A percentile compares a stretch with the other conserved stretches of the same genome.
Conservation (phyloP, 2,888 invertebrate species). For the Lamellibrachia columna region DNA sequence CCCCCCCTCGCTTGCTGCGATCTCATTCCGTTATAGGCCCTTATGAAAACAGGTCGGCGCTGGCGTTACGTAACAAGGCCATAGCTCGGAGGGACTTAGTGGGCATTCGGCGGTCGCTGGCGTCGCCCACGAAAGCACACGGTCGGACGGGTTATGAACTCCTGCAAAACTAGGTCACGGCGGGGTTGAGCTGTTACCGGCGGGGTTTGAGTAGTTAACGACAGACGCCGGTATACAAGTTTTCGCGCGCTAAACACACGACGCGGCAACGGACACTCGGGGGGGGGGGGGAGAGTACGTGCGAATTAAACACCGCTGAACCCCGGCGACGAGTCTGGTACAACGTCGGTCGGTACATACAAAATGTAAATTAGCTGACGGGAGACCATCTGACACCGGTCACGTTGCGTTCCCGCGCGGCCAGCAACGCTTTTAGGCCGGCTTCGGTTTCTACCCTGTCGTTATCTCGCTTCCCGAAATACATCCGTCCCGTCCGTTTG, state of each 20-base stretch:
- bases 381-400: not conserved
- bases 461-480: not conserved
- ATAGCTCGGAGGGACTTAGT: not conserved
- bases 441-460: not conserved
- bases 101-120: not conserved
- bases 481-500: conserved; percentile 2
- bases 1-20: not conserved
- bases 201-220: not conserved
- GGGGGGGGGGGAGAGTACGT: not conserved
- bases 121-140: not conserved
- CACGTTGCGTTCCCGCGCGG: not conserved
- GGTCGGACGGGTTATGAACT: not conserved
- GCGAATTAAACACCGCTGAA: not conserved
- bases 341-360: conserved; percentile 5
- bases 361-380: not conserved
- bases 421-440: not conserved
- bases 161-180: not conserved
- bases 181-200: not conserved
- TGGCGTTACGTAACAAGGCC: not conserved
- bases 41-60: not conserved
- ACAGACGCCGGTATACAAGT: not conserved
- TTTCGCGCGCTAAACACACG: not conserved
- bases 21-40: not conserved
- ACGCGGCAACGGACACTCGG: not conserved
- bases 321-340: not conserved